Percentiles rank a stretch among this genome's conserved stretches.
phyloP scores from a whole-genome alignment of 2,113 vertebrate species.

The Rhinolophus ferrumequinum region DNA sequence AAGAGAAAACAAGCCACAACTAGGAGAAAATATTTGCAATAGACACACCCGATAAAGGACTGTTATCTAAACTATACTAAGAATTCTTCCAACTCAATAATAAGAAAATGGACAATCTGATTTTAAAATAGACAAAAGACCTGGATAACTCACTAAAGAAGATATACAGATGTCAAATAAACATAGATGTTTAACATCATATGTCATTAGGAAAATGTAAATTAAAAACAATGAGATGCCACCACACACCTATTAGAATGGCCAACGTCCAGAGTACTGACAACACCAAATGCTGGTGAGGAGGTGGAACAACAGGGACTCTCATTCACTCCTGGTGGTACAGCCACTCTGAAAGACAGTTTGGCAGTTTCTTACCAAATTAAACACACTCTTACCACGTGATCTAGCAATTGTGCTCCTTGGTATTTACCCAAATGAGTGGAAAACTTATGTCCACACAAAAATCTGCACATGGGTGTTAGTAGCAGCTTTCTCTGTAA shows the following conservation, averaged over 20 bases:
- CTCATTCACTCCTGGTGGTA: not conserved
- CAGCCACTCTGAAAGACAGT: not conserved
- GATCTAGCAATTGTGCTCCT: not conserved
- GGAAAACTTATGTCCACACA: not conserved
- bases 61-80: not conserved
- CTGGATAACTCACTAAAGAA: not conserved
- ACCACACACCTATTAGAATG: not conserved
- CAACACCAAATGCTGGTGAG: fast-evolving
- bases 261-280: not conserved
- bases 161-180: not conserved
- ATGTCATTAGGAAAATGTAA: not conserved
- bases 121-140: not conserved
- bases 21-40: not conserved
- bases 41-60: not conserved
- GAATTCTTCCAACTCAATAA: not conserved
- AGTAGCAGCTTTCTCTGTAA: not conserved
- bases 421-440: not conserved
- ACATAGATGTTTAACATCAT: not conserved
- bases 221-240: not conserved
- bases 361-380: not conserved
- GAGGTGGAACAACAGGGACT: not conserved
- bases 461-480: not conserved
- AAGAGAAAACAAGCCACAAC: not conserved
- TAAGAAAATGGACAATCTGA: not conserved
- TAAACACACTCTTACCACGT: not conserved